Conservation (phyloP, 2,888 invertebrate genomes). For the Platycheirus albimanus region DNA sequence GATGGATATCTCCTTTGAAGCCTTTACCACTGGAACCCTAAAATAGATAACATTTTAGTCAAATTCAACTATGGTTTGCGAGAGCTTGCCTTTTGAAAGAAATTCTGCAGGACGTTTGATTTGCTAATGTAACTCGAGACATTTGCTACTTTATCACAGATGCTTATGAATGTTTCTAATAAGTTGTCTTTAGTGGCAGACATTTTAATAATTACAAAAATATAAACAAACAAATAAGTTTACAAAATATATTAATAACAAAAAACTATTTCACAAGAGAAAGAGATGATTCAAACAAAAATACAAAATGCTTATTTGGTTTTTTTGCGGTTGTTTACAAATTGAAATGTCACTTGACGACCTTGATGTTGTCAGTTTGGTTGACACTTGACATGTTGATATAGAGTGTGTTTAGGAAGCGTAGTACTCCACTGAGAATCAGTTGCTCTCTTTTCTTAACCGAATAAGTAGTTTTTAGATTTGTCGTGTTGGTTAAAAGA, state of each 20-base stretch:
- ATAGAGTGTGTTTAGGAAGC: no score
- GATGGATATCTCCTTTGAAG: slow-evolving; percentile 90
- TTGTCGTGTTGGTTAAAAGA: no score
- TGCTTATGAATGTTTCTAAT: slow-evolving; percentile 89
- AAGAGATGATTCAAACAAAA: no score
- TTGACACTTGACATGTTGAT: no score
- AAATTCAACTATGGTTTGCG: neutral
- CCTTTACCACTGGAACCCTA: slow-evolving; percentile 84
- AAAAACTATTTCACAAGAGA: no score
- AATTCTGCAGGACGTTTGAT: slow-evolving; percentile 87
- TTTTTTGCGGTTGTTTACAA: slow-evolving; percentile 4
- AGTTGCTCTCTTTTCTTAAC: no score
- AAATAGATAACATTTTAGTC: slow-evolving; percentile 25
- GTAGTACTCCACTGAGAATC: no score
- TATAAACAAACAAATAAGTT: slow-evolving; percentile 20
- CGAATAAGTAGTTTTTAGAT: no score
- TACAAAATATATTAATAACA: neutral
- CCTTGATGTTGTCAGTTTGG: neutral
- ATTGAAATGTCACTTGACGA: slow-evolving; percentile 2
- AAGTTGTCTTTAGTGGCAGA: slow-evolving; percentile 85
- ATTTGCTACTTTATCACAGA: slow-evolving; percentile 91
- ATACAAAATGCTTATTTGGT: no score
- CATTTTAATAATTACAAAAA: slow-evolving; percentile 30
- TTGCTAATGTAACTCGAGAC: slow-evolving; percentile 92
- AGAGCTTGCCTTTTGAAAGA: slow-evolving; percentile 84